Conservation (phyloP, 1,140 invertebrate genomes). For the Paraescarpia echinospica region DNA sequence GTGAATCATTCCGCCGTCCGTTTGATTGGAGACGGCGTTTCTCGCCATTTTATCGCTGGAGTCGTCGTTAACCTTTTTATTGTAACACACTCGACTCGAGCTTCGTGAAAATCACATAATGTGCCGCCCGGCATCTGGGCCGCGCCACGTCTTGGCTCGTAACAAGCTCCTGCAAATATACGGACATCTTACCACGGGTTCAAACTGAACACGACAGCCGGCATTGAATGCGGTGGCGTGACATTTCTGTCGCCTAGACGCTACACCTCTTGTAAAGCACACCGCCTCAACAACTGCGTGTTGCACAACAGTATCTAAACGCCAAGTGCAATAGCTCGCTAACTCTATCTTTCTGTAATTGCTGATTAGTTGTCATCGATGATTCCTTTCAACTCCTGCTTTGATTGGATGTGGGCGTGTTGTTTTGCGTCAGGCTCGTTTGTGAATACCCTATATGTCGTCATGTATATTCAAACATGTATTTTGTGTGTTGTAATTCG, state of each 20-base stretch:
- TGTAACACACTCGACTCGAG: not conserved
- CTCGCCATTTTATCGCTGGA: not conserved
- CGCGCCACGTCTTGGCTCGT: not conserved
- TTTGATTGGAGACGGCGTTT: not conserved
- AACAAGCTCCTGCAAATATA: not conserved
- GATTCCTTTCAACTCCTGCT: not conserved
- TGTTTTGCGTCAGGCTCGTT: not conserved
- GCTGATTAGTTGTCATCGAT: not conserved
- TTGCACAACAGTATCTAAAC: not conserved
- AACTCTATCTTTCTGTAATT: not conserved
- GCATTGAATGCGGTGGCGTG: not conserved
- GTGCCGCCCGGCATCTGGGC: not conserved
- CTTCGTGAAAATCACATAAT: not conserved
- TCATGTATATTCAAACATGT: too few relatives aligned
- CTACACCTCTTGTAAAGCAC: not conserved
- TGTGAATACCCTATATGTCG: too few relatives aligned
- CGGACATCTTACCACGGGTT: not conserved
- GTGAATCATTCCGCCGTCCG: not conserved
- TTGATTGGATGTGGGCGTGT: not conserved
- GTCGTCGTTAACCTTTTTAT: not conserved
- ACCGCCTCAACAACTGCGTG: not conserved
- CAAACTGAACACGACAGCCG: not conserved
- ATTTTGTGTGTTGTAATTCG: too few relatives aligned
- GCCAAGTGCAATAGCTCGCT: not conserved
- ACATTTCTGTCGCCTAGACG: not conserved